phyloP scores from a whole-genome alignment of 2,113 vertebrate species.

The Passer montanus region DNA sequence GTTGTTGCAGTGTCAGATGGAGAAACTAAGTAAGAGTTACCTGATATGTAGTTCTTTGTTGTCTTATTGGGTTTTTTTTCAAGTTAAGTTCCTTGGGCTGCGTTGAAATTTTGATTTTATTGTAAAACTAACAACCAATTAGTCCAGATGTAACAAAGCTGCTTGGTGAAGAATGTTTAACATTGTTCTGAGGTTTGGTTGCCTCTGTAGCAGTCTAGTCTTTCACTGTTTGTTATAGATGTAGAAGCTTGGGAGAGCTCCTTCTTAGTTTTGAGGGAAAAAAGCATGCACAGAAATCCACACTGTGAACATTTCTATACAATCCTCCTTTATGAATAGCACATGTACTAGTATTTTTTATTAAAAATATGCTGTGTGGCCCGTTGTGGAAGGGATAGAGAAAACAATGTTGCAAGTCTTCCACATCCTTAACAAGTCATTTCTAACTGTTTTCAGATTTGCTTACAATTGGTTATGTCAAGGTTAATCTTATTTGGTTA shows the following conservation, averaged over 20 bases:
- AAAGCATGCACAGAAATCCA: neutral
- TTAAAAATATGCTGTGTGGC: neutral
- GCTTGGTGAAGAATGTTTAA: neutral
- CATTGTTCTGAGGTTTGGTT: neutral
- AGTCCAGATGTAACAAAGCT: neutral
- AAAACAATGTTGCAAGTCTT: neutral
- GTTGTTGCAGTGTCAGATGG: conserved; percentile 92
- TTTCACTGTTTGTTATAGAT: neutral
- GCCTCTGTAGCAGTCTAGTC: neutral
- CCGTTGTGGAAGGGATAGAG: neutral
- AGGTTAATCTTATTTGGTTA: neutral
- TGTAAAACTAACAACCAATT: neutral
- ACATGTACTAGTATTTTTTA: neutral
- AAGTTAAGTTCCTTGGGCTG: neutral
- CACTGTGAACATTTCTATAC: neutral
- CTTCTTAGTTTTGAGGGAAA: neutral
- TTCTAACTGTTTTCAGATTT: neutral
- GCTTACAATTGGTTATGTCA: neutral
- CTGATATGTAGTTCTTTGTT: neutral
- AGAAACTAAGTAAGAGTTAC: conserved; percentile 85
- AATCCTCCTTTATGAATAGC: neutral
- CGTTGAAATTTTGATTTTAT: neutral
- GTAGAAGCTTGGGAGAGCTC: neutral
- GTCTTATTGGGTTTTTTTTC: neutral
- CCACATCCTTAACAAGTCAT: neutral